A percentile compares a stretch with the other conserved stretches of the same genome.
phyloP scores from a whole-genome alignment of 2,113 vertebrate genomes.

The Pongo abelii region DNA sequence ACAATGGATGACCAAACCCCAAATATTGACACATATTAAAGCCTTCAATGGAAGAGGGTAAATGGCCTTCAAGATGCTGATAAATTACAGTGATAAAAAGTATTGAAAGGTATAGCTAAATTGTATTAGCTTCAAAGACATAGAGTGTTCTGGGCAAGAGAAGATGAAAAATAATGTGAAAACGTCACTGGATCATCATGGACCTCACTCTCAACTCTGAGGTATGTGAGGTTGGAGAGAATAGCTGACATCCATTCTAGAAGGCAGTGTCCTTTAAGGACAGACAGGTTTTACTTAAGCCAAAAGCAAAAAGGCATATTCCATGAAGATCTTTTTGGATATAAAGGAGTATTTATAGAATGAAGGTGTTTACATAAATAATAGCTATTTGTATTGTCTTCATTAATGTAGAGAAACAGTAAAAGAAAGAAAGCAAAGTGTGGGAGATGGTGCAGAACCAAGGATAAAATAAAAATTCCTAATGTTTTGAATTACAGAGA shows the following conservation, averaged over 20 bases:
- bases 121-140: neutral
- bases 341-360: neutral
- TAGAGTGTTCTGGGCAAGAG: neutral
- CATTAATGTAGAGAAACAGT: neutral
- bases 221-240: neutral
- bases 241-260: neutral
- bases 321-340: neutral
- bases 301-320: neutral
- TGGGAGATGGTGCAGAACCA: neutral
- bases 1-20: neutral
- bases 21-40: neutral
- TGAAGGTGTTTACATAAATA: neutral
- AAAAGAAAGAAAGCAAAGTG: neutral
- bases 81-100: neutral
- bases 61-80: neutral
- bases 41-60: neutral
- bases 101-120: neutral
- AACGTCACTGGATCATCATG: rapidly evolving
- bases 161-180: neutral
- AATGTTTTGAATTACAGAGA: neutral
- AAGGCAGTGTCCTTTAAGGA: neutral
- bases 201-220: too few species aligned
- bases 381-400: neutral
- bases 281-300: neutral
- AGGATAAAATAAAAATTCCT: neutral